Base-by-base conservation (phyloP, 2,113 vertebrate genomes). In the Brachypteracias leptosomus region DNA sequence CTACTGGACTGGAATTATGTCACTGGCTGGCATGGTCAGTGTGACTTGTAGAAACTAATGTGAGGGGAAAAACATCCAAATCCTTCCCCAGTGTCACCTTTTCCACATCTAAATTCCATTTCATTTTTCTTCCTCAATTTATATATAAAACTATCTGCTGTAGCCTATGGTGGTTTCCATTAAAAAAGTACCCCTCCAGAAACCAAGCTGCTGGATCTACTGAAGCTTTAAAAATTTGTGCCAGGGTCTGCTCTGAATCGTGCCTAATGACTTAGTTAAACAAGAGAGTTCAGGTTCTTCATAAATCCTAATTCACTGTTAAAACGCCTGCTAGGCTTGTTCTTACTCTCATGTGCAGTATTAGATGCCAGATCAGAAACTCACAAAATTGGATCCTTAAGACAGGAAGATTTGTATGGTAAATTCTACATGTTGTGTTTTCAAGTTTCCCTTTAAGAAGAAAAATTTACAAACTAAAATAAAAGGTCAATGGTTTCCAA, bases 381-480 rank as follows among this genome's bases (percentile, higher is more conserved):
- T 79, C 55, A 78, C 44, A 58, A 92, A 89, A 97, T 17, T 85
- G 28, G 17, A 89, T 89, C 73, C 63, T 81, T 68, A 88, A 58
- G 49, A 49, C 18, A 76, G 28, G 12, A 68, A 94, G 31, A 89
- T 81, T 94, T 92, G 35, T 86, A 10, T 9, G 47, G 16, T 54
- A 49, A 76, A 74, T 55, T 83, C 9, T 38, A 20, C 19, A 1
- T 76, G 13, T 35, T 89, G 9, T 40, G 26, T 55, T 93, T 94
- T 67, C 22, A 81, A 71, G 26, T 76, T 88, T 81, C 11, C 25
- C 18, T 25, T 85, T 35, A 71, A 58, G 17, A 67, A 74, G 13
- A 81, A 61, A 83, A 79, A 12, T 31, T 70, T 94, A 24, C 17
- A 25, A 86, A 95, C 92, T n/a, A 85, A 96, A 95, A 95, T 55